Base-by-base conservation (phyloP, 2,113 vertebrate species). In the Pedetes capensis region DNA sequence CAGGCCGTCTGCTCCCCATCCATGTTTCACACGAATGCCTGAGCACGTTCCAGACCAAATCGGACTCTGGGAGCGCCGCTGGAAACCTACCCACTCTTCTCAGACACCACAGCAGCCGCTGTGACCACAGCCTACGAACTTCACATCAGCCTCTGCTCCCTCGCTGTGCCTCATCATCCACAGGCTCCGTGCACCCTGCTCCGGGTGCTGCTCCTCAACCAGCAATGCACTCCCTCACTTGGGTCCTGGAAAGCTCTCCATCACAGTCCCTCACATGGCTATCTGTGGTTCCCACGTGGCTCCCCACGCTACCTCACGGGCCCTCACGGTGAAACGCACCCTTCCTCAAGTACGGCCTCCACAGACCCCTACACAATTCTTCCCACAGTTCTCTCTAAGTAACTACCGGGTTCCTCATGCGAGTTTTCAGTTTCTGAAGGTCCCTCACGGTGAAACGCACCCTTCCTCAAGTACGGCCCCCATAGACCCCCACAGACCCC, bases 11-110 rank as follows among this genome's bases (percentile, higher is more conserved):
- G 32, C 3, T 14, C 14, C 79, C 22, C 84, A 2, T 7, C 59
- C 5, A 0, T 5, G 10, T 9, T 0, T 44, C 20, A 22, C 0
- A 23, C 51, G 1, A 27, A 8, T 1, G 57, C 16, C 39, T 4
- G 25, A 59, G 64, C 44, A 27, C 0, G 6, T 3, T 11, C 49
- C 47, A 8, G n/a, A 4, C 18, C 32, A 42, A 16, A 8, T 2
- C 14, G 8, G 69, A 37, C 25, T 2, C 4, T 0, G 1, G 0
- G 47, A 32, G n/a, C 5, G 10, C 59, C 1, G 59, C 75, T 20
- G 29, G 22, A 27, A 8, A 27, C 14, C 12, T 51, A 1, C 6
- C 86, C 27, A 5, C 34, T 13, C 76, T 51, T 49, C 85, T 79
- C 32, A 4, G 4, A 16, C 4, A 7, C 37, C 49, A 14, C 42